Evolutionary conservation across 2,113 vertebrate species (phyloP).

Genomic region (Hipposideros armiger): DNA sequence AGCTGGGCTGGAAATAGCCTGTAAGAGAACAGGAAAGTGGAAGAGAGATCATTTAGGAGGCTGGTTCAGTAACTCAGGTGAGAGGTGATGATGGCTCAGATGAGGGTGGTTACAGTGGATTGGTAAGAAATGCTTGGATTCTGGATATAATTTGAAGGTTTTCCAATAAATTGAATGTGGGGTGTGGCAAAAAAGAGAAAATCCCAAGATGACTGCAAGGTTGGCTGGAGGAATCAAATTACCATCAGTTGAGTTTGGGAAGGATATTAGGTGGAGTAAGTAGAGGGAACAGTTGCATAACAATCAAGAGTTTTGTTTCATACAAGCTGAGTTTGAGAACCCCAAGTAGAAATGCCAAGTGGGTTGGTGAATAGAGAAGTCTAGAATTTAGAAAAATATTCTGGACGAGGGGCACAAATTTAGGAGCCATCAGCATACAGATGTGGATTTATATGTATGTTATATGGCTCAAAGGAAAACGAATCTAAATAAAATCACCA

Average conservation of each 20-base stretch:
- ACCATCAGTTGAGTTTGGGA: not conserved
- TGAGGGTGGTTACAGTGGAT: not conserved
- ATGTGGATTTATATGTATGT: not conserved
- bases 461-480: not conserved
- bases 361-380: not conserved
- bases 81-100: not conserved
- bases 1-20: not conserved
- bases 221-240: not conserved
- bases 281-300: not conserved
- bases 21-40: not conserved
- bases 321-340: not conserved
- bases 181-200: not conserved
- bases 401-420: not conserved
- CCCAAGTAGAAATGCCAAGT: not conserved
- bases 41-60: not conserved
- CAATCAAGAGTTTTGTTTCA: not conserved
- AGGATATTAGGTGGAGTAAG: not conserved
- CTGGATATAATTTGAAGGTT: not conserved
- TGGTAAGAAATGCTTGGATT: not conserved
- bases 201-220: not conserved
- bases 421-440: not conserved
- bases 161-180: not conserved
- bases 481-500: constrained; percentile 31
- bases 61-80: too few relatives aligned
- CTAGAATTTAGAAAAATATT: not conserved